Conservation (phyloP, 2,113 vertebrate species). For the Eretmochelys imbricata region DNA sequence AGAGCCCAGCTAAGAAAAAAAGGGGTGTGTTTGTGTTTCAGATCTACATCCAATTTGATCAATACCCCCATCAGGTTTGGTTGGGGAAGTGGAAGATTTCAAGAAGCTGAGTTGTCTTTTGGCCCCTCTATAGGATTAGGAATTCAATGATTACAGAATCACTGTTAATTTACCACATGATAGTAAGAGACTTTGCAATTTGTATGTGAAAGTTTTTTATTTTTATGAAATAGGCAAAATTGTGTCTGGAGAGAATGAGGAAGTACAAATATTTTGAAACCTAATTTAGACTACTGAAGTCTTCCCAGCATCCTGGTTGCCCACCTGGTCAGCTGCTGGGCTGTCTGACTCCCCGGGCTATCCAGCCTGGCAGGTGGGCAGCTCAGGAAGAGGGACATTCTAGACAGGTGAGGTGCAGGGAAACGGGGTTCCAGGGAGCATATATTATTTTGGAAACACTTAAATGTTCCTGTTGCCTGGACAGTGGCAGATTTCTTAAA, state of each 20-base stretch:
- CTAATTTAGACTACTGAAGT: neutral
- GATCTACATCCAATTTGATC: neutral
- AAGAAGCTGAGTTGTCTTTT: neutral
- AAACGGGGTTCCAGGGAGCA: neutral
- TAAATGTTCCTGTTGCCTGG: neutral
- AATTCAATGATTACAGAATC: neutral
- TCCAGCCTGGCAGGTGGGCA: neutral
- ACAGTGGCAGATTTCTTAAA: neutral
- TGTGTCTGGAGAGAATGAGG: neutral
- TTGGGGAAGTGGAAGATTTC: neutral
- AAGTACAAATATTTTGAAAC: neutral
- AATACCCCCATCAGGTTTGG: neutral
- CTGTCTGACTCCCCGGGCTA: neutral
- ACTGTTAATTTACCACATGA: neutral
- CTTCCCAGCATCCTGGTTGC: neutral
- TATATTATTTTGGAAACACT: neutral
- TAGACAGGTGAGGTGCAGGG: neutral
- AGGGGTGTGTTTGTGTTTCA: neutral
- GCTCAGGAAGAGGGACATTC: accelerated
- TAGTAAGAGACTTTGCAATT: neutral
- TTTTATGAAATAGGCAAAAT: neutral
- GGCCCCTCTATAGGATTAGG: neutral
- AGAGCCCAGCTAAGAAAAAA: neutral
- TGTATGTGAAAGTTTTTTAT: neutral
- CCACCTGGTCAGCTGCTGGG: neutral